phyloP scores from a whole-genome alignment of 2,888 invertebrate species.

The Gastracanthus pulcherrimus region DNA sequence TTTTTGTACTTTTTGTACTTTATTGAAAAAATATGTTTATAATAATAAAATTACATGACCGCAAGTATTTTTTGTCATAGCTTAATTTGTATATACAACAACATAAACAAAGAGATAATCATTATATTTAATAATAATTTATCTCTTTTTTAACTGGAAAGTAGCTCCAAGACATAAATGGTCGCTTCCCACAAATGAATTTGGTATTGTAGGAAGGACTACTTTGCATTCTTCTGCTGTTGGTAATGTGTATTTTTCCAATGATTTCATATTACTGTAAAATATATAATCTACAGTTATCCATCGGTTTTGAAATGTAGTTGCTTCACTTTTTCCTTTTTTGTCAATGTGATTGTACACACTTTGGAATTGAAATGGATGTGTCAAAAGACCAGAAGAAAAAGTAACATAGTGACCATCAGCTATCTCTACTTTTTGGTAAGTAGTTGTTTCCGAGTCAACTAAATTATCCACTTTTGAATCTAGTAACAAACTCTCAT shows the following conservation, averaged over 20 bases:
- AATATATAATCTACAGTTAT: constrained; percentile 95
- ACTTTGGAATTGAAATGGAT: constrained; percentile 84
- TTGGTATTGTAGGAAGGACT: constrained; percentile 84
- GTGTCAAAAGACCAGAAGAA: constrained; percentile 82
- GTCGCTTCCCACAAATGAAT: constrained; percentile 87
- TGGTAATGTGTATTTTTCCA: constrained; percentile 82
- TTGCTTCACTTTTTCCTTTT: constrained; percentile 80
- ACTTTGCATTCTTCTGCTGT: constrained; percentile 80
- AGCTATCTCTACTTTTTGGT: constrained; percentile 67
- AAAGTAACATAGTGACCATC: constrained; percentile 75
- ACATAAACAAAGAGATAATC: constrained; percentile 18
- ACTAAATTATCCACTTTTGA: constrained; percentile 54
- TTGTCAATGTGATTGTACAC: constrained; percentile 82
- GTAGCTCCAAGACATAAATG: constrained; percentile 89
- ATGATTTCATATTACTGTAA: constrained; percentile 81
- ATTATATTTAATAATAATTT: constrained; percentile 10
- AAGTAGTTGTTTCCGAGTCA: constrained; percentile 59
- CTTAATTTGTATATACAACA: constrained; percentile 49
- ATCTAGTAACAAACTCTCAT: background rate
- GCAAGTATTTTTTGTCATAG: constrained; percentile 29
- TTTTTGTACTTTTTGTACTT: constrained; percentile 47
- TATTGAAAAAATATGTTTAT: constrained; percentile 55
- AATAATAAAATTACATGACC: constrained; percentile 51
- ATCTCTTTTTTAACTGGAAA: constrained; percentile 80
- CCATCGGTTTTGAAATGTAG: constrained; percentile 88